Evolutionary conservation across 2,888 invertebrate genomes (phyloP).

Genomic region (Parochlus steinenii): DNA sequence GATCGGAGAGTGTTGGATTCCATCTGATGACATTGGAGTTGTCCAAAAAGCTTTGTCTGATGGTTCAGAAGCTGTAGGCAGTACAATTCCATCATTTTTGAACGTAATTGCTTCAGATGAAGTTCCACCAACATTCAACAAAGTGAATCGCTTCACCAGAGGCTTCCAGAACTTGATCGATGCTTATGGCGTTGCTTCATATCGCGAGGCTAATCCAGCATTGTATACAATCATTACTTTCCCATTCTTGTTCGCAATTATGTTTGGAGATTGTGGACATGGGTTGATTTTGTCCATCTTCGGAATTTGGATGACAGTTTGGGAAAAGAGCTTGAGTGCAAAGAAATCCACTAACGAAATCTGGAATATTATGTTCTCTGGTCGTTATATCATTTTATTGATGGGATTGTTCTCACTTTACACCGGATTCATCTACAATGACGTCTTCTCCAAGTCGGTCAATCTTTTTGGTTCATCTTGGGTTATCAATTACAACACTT

Average conservation of each 20-base stretch:
- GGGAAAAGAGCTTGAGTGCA: conserved; percentile 56
- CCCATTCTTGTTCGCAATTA: conserved; percentile 88
- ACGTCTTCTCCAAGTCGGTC: conserved; percentile 86
- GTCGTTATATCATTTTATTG: conserved; percentile 88
- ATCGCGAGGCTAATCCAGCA: conserved; percentile 85
- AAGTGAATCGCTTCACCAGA: conserved; percentile 80
- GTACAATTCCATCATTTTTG: conserved; percentile 81
- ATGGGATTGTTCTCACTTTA: conserved; percentile 98
- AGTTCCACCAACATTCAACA: conserved; percentile 79
- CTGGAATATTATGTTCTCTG: conserved; percentile 93
- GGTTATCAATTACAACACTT: conserved; percentile 40
- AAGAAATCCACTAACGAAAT: conserved; percentile 68
- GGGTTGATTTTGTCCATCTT: conserved; percentile 68
- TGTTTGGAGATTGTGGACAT: conserved; percentile 94
- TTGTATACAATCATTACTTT: conserved; percentile 80
- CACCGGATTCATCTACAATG: conserved; percentile 97
- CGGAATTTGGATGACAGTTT: conserved; percentile 62
- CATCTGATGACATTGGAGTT: conserved; percentile 46
- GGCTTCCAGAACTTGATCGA: conserved; percentile 90
- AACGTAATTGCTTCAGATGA: conserved; percentile 70
- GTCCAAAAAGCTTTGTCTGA: conserved; percentile 64
- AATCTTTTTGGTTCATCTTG: conserved; percentile 89
- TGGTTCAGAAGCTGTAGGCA: conserved; percentile 70
- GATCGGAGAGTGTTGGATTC: conserved; percentile 83
- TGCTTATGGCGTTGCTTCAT: conserved; percentile 82